Percentiles rank a stretch among this genome's conserved stretches.
Evolutionary conservation across 2,888 invertebrate genomes (phyloP).

Genomic region (Stictocephala bisonia): DNA sequence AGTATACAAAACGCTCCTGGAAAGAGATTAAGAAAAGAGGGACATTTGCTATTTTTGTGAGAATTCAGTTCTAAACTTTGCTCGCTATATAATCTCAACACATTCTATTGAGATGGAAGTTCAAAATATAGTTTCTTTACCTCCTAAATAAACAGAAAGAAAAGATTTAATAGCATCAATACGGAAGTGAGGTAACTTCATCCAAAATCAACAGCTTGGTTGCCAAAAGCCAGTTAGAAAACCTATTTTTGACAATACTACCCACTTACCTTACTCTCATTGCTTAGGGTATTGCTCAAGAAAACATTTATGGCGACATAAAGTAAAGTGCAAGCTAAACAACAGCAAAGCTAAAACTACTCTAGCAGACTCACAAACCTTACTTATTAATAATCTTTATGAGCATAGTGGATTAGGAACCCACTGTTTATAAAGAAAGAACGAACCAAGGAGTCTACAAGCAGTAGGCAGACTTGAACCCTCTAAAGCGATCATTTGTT

Average conservation of each 20-base stretch:
- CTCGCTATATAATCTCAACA: not conserved
- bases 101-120: conserved; percentile 7
- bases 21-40: not conserved
- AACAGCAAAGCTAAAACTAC: not conserved
- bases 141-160: not conserved
- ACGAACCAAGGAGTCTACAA: no score
- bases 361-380: not conserved
- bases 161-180: not conserved
- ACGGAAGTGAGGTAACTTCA: not conserved
- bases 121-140: not conserved
- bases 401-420: not conserved
- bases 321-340: not conserved
- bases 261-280: not conserved
- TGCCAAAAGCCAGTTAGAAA: not conserved
- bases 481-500: no score
- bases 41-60: conserved; percentile 25
- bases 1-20: not conserved
- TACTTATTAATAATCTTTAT: not conserved
- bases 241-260: not conserved
- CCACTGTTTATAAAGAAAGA: no score
- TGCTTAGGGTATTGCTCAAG: not conserved
- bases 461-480: no score
- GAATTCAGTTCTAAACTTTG: not conserved
- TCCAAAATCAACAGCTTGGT: not conserved
- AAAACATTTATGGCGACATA: conserved; percentile 9